A percentile compares a stretch with the other conserved stretches of the same genome.
Evolutionary conservation across 92 coral and sea anemone genomes (phyloP).

Genomic region (Virgularia gustaviana): DNA sequence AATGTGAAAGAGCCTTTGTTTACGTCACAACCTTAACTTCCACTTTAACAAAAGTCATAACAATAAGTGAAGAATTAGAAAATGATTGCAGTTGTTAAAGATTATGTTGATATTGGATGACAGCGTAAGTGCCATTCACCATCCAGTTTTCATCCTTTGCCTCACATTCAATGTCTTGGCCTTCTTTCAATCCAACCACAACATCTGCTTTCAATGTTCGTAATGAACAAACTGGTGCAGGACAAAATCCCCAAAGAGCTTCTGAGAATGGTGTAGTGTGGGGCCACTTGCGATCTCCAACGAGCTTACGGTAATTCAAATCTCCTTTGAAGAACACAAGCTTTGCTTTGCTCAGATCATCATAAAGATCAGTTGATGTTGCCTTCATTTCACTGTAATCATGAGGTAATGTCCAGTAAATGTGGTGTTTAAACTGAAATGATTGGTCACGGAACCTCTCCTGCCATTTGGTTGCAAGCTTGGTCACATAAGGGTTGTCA

Average conservation of each 20-base stretch:
- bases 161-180: constrained; percentile 61
- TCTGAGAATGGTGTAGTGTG: constrained; percentile 67
- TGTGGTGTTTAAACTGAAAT: constrained; percentile 63
- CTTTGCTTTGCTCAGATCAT: constrained; percentile 68
- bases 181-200: constrained; percentile 75
- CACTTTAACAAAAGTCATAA: too few relatives aligned
- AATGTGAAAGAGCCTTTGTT: too few relatives aligned
- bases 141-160: constrained; percentile 81
- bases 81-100: not conserved
- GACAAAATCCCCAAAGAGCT: constrained; percentile 93
- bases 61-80: too few relatives aligned
- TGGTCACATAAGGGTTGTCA: constrained; percentile 50
- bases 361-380: constrained; percentile 62
- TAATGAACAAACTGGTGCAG: constrained; percentile 78
- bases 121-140: constrained; percentile 82
- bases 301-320: constrained; percentile 89
- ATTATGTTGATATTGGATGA: constrained; percentile 63
- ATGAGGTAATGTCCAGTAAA: constrained; percentile 78
- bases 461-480: constrained; percentile 70
- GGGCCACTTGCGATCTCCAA: constrained; percentile 94
- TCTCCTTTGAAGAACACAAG: constrained; percentile 90
- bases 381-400: constrained; percentile 76
- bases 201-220: constrained; percentile 94
- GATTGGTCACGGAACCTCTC: constrained; percentile 67
- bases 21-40: too few relatives aligned